Conservation (phyloP, 2,113 vertebrate species). For the Puffinus mauretanicus region DNA sequence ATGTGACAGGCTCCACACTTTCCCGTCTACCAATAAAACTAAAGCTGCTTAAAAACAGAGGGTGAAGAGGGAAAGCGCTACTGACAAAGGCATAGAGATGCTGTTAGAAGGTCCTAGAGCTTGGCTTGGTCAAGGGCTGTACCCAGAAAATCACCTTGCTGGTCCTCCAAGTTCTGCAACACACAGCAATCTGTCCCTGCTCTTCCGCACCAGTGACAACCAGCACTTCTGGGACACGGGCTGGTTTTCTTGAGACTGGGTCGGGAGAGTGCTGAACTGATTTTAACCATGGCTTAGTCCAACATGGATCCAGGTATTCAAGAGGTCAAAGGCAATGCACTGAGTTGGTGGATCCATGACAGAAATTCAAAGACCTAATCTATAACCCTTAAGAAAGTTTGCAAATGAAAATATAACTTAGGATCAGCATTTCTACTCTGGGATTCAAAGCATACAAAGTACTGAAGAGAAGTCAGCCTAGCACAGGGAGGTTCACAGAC, state of each 20-base stretch:
- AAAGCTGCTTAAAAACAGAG: background rate
- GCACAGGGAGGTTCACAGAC: background rate
- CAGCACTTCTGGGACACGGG: background rate
- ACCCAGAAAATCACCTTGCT: background rate
- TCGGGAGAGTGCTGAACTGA: background rate
- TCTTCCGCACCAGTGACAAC: background rate
- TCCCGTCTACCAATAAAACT: background rate
- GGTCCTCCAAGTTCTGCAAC: background rate
- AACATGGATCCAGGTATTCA: background rate
- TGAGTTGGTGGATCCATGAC: fast-evolving
- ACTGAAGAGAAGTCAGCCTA: background rate
- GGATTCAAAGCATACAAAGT: background rate
- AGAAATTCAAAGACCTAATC: background rate
- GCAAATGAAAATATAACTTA: background rate
- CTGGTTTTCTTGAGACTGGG: background rate
- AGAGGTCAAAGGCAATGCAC: background rate
- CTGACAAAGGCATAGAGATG: background rate
- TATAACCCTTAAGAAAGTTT: background rate
- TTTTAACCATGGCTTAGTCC: background rate
- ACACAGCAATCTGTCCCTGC: background rate
- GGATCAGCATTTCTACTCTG: background rate
- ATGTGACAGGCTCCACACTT: background rate
- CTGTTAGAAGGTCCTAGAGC: background rate
- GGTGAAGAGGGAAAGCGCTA: background rate
- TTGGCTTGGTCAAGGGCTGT: background rate